Evolutionary conservation across 1,140 invertebrate genomes (phyloP), one percentile per base, ranked within the genome.

Genomic region (Nilaparvata lugens): DNA sequence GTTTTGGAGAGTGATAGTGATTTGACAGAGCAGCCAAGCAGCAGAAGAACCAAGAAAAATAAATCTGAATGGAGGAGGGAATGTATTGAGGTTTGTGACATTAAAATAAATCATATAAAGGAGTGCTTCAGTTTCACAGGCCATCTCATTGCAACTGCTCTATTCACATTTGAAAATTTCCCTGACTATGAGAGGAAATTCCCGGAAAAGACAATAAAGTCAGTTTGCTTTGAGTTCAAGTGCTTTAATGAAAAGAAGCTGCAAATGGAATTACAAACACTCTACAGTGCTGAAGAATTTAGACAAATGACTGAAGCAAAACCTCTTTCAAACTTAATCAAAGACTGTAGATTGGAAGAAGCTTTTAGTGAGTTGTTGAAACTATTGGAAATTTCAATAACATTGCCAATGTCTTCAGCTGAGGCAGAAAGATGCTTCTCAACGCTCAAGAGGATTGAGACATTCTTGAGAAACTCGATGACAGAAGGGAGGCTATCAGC

Each of bases 341-440:
- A 35, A 11, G 4, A 35, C 7, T 35, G 31, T 48, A 64, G 65
- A 59, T 61, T 66, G 61, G 25, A 60, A n/a, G 53, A 54, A 14
- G 52, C 57, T 16, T 69, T 69, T 58, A 51, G 54, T 58, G 68
- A 70, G 62, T 51, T 60, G 2, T 18, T 60, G 19, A 66, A 64
- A 55, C 62, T 69, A 51, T 53, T 65, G 24, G 53, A 66, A 62
- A 61, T 61, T 60, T 62, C 62, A 45, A 52, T 65, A 11, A 64
- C 64, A 55, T 58, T 58, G 19, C 64, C 66, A 16, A 64, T 64
- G 60, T 62, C 64, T 23, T 64, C 64, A 6, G 18, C 57, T 2
- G 64, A 67, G 42, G 53, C 48, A 52, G 65, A 65, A 63, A 62
- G 60, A 18, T 57, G 51, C 21, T 67, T 67, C 59, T 63, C 61